Conservation (phyloP, 2,113 vertebrate genomes). For the Lophotis ruficrista region DNA sequence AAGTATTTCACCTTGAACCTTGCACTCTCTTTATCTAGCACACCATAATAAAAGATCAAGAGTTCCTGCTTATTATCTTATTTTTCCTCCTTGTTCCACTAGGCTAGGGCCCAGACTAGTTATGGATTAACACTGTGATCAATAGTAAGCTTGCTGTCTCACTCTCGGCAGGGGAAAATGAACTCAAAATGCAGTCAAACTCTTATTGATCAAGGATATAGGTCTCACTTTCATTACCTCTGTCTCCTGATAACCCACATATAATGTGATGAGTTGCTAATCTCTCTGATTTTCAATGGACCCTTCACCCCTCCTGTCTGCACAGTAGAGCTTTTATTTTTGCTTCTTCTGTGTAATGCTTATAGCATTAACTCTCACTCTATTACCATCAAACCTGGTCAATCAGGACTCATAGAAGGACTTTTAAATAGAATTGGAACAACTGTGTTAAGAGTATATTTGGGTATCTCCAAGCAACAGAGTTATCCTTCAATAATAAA, state of each 20-base stretch:
- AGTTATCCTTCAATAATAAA: not conserved
- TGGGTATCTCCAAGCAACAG: not conserved
- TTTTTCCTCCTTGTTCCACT: constrained; percentile 84
- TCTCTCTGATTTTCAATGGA: constrained; percentile 94
- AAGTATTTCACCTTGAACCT: constrained; percentile 77
- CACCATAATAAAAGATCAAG: constrained; percentile 88
- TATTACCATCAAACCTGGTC: constrained; percentile 73
- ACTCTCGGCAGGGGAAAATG: constrained; percentile 93
- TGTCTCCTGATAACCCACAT: constrained; percentile 93
- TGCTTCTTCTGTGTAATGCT: constrained; percentile 69
- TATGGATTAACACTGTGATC: constrained; percentile 97
- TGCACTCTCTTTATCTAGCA: constrained; percentile 79
- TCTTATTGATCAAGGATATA: constrained; percentile 92
- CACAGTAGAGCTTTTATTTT: constrained; percentile 72
- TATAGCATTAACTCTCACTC: constrained; percentile 66
- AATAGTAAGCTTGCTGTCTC: constrained; percentile 92
- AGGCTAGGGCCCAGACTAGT: constrained; percentile 89
- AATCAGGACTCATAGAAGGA: constrained; percentile 68
- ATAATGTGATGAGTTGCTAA: constrained; percentile 96
- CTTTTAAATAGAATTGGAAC: constrained; percentile 48
- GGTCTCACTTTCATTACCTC: constrained; percentile 92
- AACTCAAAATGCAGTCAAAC: constrained; percentile 97
- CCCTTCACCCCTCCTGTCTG: constrained; percentile 82
- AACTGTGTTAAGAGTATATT: not conserved
- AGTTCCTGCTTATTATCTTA: constrained; percentile 89